Base-by-base conservation (phyloP, 2,797 vertebrate genomes). In the Cossypha heuglini region DNA sequence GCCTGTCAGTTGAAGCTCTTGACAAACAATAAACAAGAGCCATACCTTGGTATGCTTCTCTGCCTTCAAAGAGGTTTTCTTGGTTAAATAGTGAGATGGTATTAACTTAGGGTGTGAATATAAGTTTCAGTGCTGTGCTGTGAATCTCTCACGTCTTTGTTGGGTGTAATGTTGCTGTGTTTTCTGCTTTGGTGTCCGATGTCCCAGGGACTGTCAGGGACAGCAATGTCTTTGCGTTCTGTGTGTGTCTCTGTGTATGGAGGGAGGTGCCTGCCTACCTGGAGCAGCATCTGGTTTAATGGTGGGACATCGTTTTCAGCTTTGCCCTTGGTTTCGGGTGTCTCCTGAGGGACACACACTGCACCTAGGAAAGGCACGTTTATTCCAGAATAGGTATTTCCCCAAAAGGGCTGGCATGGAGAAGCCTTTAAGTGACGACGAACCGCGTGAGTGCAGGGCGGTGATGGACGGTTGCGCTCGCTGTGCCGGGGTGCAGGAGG, bases 241-340 rank as follows among this genome's bases (percentile, higher is more conserved):
- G 8, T 5, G 45, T 20, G 24, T 37, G 4, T 51, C 2, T 42
- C 0, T 17, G 0, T 1, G 4, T 16, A 0, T 8, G 46, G 66
- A 13, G 83, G 62, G 73, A 81, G 64, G 33, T 31, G 68, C 48
- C 69, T 16, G 10, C 51, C 40, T 13, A 2, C 51, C n/a, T 12
- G 75, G 31, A 54, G 57, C 62, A 68, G 15, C 73, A 6, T 21
- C 73, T 31, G 73, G 16, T 22, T 64, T 17, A 4, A 20, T 1
- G 55, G 25, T 48, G 81, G 89, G 77, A 62, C 28, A 4, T 6
- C 1, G 26, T 26, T 58, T 84, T 26, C n/a, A 4, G 86, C 62
- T 66, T 33, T 33, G 69, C 77, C 58, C 40, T 29, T 26, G 74
- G 5, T 16, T 48, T 55, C 74, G 6, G 5, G 46, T 6, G 35